phyloP scores from a whole-genome alignment of 37 sponge, comb jelly and placozoan genomes.

The Axinella damicornis region DNA sequence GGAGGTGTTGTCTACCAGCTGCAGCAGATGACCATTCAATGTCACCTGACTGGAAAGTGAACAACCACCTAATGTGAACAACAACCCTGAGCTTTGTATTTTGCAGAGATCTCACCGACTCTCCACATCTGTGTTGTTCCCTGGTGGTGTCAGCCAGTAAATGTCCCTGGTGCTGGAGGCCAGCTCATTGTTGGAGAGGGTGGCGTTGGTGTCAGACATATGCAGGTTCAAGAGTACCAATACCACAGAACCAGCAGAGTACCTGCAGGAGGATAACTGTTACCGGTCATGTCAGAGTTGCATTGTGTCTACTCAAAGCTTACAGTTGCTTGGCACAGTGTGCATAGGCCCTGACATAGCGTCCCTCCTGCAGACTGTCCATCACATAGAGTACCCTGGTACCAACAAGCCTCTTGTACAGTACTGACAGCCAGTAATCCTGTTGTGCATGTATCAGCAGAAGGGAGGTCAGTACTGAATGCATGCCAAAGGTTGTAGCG shows the following conservation, averaged over 20 bases:
- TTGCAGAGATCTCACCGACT: neutral
- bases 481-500: too few relatives aligned
- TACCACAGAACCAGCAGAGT: conserved; percentile 31
- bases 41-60: conserved; percentile 4
- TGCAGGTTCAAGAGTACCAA: conserved; percentile 30
- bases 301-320: too few relatives aligned
- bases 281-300: too few relatives aligned
- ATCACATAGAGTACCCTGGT: conserved; percentile 29
- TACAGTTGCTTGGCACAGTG: conserved; percentile 54
- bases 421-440: conserved; percentile 62
- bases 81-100: too few relatives aligned
- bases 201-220: neutral
- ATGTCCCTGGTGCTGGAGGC: conserved; percentile 23
- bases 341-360: conserved; percentile 52
- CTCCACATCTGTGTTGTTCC: neutral
- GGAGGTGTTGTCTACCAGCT: conserved; percentile 7
- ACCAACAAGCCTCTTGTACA: conserved; percentile 65
- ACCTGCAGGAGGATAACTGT: neutral
- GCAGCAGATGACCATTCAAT: conserved; percentile 15
- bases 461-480: too few relatives aligned
- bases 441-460: too few relatives aligned
- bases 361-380: neutral
- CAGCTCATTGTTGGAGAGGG: conserved; percentile 1
- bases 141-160: conserved; percentile 43
- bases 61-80: too few relatives aligned